Conservation (phyloP, 1,140 invertebrate genomes). For the Phymorhynchus buccinoides region DNA sequence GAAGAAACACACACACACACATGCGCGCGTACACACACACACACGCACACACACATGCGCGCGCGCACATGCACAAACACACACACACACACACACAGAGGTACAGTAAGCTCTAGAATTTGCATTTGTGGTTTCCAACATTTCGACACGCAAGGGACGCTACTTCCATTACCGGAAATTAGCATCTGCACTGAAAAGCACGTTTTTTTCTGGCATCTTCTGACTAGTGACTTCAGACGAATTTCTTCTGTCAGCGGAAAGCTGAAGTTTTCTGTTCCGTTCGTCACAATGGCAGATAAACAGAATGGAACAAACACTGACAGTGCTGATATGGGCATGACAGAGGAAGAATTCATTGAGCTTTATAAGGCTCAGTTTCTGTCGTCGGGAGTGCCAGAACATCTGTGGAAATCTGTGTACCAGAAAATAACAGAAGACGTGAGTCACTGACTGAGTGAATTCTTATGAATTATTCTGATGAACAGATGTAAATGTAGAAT, state of each 20-base stretch:
- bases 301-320: not conserved
- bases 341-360: constrained; percentile 45
- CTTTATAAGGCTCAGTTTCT: constrained; percentile 44
- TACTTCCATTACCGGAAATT: not conserved
- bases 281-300: not conserved
- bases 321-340: not conserved
- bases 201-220: not conserved
- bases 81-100: too few species aligned
- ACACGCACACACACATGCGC: not conserved
- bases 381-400: constrained; percentile 50
- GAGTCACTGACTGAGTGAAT: too few species aligned
- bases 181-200: not conserved
- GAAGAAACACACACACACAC: not conserved
- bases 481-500: too few species aligned
- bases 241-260: not conserved
- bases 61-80: too few species aligned
- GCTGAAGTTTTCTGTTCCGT: not conserved
- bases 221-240: not conserved
- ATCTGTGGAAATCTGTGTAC: constrained; percentile 48
- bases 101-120: too few species aligned
- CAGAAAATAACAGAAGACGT: constrained; percentile 52
- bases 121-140: too few species aligned
- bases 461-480: too few species aligned
- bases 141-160: not conserved
- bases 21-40: not conserved